Evolutionary conservation across 1,140 invertebrate species (phyloP).

Genomic region (Radopholus similis): DNA sequence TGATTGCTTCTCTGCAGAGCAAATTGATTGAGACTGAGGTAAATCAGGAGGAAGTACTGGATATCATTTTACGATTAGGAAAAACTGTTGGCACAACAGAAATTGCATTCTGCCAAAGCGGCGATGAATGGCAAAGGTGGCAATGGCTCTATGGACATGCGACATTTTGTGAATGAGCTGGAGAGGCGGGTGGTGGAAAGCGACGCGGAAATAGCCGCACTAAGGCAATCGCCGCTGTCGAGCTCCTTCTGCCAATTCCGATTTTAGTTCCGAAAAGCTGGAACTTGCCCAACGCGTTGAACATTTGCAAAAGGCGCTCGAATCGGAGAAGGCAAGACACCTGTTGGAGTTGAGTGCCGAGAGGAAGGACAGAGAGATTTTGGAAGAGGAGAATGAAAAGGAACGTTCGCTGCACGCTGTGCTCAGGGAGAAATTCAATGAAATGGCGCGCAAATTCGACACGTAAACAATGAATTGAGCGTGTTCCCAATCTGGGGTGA

Average conservation of each 20-base stretch:
- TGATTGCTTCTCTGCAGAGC: too few relatives aligned
- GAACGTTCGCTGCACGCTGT: constrained; percentile 33
- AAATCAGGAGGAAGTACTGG: too few relatives aligned
- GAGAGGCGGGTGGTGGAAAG: constrained; percentile 20
- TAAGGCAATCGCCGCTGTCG: too few relatives aligned
- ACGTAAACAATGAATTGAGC: constrained; percentile 10
- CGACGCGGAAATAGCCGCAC: constrained; percentile 11
- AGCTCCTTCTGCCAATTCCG: too few relatives aligned
- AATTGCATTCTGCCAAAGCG: too few relatives aligned
- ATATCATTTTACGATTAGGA: too few relatives aligned
- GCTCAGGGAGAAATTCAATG: constrained; percentile 18
- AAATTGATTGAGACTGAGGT: too few relatives aligned
- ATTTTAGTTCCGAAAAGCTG: constrained; percentile 1
- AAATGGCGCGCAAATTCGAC: constrained; percentile 26
- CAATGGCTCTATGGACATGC: too few relatives aligned
- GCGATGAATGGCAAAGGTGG: too few relatives aligned
- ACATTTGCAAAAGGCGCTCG: constrained; percentile 1
- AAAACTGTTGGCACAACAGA: too few relatives aligned
- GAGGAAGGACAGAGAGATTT: constrained; percentile 8
- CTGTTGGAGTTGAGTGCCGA: not conserved
- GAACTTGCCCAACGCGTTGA: not conserved
- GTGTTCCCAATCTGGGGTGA: not conserved
- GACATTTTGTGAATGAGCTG: constrained; percentile 18
- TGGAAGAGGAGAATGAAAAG: constrained; percentile 29
- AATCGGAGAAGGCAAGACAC: not conserved